These are phyloP conservation scores for Gryllus bimaculatus DNA, from an alignment of 1,140 invertebrate species.

Conservation along the genomic window DNA sequence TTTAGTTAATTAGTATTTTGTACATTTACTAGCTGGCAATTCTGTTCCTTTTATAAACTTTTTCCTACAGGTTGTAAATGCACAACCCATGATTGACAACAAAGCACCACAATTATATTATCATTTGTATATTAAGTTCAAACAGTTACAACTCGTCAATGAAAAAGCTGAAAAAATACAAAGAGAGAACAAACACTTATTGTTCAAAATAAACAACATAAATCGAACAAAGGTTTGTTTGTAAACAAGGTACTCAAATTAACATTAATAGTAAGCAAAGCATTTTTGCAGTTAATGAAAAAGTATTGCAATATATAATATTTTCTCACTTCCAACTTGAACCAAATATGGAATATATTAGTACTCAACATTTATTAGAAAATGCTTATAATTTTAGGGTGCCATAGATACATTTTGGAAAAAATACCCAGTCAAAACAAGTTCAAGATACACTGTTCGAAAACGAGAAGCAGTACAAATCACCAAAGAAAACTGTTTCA, in stretches of 20 bases:
- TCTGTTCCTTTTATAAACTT: too few species aligned
- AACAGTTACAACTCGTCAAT: conserved; percentile 1
- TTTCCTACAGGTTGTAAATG: conserved; percentile 13
- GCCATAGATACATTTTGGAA: neutral
- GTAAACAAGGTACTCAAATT: neutral
- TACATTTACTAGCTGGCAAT: too few species aligned
- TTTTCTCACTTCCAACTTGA: too few species aligned
- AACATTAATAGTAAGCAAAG: too few species aligned
- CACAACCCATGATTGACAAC: conserved; percentile 18
- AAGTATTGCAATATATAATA: too few species aligned
- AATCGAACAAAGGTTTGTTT: conserved; percentile 21
- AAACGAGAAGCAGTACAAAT: neutral
- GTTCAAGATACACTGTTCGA: neutral
- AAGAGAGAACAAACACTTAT: conserved; percentile 18
- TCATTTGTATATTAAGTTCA: neutral
- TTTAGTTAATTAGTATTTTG: too few species aligned
- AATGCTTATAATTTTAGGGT: neutral
- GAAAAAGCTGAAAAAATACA: conserved; percentile 10
- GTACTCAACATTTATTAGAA: too few species aligned
- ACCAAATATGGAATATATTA: too few species aligned
- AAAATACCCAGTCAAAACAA: neutral
- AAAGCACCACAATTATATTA: conserved; percentile 8
- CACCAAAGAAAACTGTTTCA: neutral
- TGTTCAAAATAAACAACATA: conserved; percentile 18
- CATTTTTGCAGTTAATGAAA: too few species aligned